These are phyloP conservation scores for Brachymystax lenok DNA, from an alignment of 2,797 vertebrate species.

Conservation along the genomic window DNA sequence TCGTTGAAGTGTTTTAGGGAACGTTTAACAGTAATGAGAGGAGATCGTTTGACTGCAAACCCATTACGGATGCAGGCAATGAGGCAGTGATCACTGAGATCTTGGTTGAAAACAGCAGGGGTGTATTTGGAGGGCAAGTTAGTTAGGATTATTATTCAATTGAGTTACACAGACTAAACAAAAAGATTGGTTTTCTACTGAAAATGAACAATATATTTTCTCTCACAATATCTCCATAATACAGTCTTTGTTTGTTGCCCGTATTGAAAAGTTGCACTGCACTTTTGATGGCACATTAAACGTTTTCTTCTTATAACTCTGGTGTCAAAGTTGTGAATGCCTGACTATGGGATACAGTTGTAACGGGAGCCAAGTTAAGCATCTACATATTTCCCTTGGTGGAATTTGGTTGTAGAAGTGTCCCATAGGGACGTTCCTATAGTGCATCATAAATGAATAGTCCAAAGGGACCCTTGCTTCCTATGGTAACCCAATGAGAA, in stretches of 20 bases:
- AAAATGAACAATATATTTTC: conserved; percentile 34
- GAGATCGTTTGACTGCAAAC: too few species aligned
- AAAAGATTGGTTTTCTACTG: conserved; percentile 35
- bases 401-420: conserved; percentile 31
- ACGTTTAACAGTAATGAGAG: too few species aligned
- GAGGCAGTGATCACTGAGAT: too few species aligned
- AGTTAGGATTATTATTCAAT: too few species aligned
- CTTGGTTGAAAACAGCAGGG: too few species aligned
- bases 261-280: conserved; percentile 29
- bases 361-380: conserved; percentile 26
- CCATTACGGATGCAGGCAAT: too few species aligned
- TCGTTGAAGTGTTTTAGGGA: too few species aligned
- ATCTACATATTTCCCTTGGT: conserved; percentile 7
- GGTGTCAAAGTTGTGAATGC: not conserved
- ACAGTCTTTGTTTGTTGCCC: conserved; percentile 15
- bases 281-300: conserved; percentile 36
- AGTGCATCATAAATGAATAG: conserved; percentile 11
- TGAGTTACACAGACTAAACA: conserved; percentile 41
- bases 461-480: conserved; percentile 40
- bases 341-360: conserved; percentile 20
- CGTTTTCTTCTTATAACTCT: not conserved
- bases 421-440: conserved; percentile 28
- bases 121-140: too few species aligned
- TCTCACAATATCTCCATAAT: conserved; percentile 24
- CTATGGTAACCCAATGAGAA: conserved; percentile 47